Base-by-base conservation (phyloP, 2,888 invertebrate genomes). In the Incurvaria masculella region DNA sequence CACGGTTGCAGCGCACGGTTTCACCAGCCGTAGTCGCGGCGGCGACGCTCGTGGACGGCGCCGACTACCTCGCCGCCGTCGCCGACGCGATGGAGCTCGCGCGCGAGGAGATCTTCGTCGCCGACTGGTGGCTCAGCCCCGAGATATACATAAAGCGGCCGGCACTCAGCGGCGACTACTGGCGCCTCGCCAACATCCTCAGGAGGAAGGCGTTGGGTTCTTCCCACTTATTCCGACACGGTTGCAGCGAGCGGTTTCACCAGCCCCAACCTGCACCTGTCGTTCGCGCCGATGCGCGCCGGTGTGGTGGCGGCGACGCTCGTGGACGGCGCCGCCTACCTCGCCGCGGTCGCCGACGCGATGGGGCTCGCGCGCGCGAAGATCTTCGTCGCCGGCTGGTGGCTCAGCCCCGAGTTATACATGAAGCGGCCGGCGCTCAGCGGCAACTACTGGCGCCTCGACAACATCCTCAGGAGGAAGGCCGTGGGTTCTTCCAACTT, bases 61-160 rank as follows among this genome's bases (percentile, higher is more conserved):
- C 88, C 0, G 81, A 81, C 8, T 97, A 97, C 65, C 91, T 97
- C 83, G 81, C 87, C 0, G 89, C 94, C 0, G 89, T 94, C 0
- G 96, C 96, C 0, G 93, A 96, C 63, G 94, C 91, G 1, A 76
- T 97, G 62, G 94, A 96, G 61, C 81, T 83, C 46, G 98, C 98
- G 0, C 86, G 84, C 53, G 96, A 97, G 64, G 98, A 99, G 79
- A 95, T 99, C 57, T 97, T 92, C 71, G 97, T 99, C 46, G 92
- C 97, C 0, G 98, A 97, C 72, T 99, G 98, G 98, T 99, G 98
- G 98, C 79, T 97, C 21, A 96, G 94, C 65, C 97, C 97, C 0
- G 96, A 97, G 74, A 92, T 97, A 51, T 94, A 94, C 63, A 80
- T 97, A 82, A 97, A 96, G 69, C 71, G 97, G 33, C 95, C 95